Conservation (phyloP, 2,113 vertebrate species). For the Spea bombifrons region DNA sequence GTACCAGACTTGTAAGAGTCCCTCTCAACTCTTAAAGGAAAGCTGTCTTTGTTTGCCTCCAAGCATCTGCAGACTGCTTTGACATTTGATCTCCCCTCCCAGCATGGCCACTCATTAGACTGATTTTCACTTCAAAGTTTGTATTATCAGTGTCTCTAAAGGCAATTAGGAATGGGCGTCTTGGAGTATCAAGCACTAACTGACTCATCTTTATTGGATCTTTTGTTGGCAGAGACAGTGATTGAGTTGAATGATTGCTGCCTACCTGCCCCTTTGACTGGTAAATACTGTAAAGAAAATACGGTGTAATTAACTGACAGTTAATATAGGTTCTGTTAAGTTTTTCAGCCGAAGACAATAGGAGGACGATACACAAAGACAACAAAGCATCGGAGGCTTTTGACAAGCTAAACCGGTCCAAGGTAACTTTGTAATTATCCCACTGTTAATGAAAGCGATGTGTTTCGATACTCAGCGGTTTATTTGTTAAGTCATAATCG, state of each 20-base stretch:
- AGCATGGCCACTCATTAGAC: conserved; percentile 78
- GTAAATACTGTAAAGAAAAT: conserved; percentile 83
- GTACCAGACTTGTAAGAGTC: conserved; percentile 67
- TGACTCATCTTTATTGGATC: conserved; percentile 83
- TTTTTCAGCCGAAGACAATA: conserved; percentile 69
- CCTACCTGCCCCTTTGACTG: conserved; percentile 80
- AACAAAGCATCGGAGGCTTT: conserved; percentile 70
- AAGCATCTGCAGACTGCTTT: conserved; percentile 71
- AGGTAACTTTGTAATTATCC: conserved; percentile 74
- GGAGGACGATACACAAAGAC: conserved; percentile 69
- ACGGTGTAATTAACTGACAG: conserved; percentile 89
- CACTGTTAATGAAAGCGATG: conserved; percentile 57
- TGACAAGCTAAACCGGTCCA: conserved; percentile 72
- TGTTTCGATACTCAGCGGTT: conserved; percentile 62
- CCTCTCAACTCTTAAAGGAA: conserved; percentile 69
- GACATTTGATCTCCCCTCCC: conserved; percentile 68
- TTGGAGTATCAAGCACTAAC: conserved; percentile 83
- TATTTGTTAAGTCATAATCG: conserved; percentile 48
- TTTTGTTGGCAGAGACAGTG: conserved; percentile 80
- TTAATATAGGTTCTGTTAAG: conserved; percentile 87
- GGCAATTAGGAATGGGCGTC: conserved; percentile 89
- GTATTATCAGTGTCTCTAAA: conserved; percentile 87
- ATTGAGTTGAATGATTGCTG: conserved; percentile 78
- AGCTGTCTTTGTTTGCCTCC: conserved; percentile 67
- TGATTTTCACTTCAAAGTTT: conserved; percentile 88